A percentile compares a stretch with the other conserved stretches of the same genome.
Conservation (phyloP, 2,113 vertebrate species). For the Gymnogyps californianus region DNA sequence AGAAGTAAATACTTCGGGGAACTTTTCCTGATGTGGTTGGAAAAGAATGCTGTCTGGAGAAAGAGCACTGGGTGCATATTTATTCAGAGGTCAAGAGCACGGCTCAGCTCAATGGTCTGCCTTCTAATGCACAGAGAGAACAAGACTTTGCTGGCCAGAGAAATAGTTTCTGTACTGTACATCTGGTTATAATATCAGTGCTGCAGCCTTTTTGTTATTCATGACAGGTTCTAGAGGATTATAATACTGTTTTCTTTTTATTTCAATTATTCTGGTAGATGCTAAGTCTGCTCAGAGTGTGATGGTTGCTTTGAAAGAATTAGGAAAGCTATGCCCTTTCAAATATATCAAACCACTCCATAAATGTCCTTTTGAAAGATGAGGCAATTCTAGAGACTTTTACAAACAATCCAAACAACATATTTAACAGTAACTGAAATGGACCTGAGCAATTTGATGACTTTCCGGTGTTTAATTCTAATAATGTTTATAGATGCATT, state of each 20-base stretch:
- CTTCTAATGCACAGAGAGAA: neutral
- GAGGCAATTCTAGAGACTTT: neutral
- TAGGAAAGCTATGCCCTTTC: neutral
- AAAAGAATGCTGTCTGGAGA: slow-evolving; percentile 12
- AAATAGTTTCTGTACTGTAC: neutral
- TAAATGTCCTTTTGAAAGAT: neutral
- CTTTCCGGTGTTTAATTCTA: neutral
- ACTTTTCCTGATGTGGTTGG: slow-evolving; percentile 48
- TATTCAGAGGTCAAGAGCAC: slow-evolving; percentile 5
- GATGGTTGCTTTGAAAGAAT: neutral
- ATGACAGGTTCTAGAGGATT: neutral
- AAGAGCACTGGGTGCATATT: neutral
- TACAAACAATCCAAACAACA: neutral
- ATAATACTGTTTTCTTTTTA: neutral
- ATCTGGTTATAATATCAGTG: neutral
- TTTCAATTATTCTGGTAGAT: neutral
- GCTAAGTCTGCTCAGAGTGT: neutral
- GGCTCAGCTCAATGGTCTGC: neutral
- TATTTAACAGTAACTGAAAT: neutral
- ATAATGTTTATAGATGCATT: neutral
- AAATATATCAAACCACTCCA: neutral
- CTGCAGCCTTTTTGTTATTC: neutral
- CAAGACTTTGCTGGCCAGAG: neutral
- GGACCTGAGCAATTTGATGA: neutral
- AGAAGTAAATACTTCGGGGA: slow-evolving; percentile 51